A percentile compares a stretch with the other conserved stretches of the same genome.
Evolutionary conservation across 2,888 invertebrate species (phyloP).

Genomic region (Cancer borealis): DNA sequence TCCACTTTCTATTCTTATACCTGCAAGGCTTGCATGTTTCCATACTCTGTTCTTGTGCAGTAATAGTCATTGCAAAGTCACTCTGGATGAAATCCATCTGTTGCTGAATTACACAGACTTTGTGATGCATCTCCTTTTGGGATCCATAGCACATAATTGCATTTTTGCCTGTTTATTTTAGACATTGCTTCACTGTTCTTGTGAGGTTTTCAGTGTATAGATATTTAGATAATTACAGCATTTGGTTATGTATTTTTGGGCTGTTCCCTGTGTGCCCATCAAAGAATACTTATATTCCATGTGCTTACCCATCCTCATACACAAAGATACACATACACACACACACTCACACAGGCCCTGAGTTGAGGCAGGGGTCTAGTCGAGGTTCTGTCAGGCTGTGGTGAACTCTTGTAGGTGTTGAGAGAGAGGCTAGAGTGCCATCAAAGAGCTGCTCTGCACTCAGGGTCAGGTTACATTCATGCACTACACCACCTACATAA

Average conservation of each 20-base stretch:
- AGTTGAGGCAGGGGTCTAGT: not conserved
- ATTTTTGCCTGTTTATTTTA: conserved; percentile 33
- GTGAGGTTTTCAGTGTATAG: not conserved
- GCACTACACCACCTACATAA: not conserved
- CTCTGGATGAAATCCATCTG: not conserved
- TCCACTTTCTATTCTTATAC: not conserved
- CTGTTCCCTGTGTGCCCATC: conserved; percentile 18
- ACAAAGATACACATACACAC: conserved; percentile 2
- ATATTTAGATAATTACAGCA: not conserved
- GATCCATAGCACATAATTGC: conserved; percentile 6
- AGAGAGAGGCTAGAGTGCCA: conserved; percentile 12
- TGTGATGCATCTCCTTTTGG: not conserved
- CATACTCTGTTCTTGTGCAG: not conserved
- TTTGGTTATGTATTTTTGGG: conserved; percentile 1
- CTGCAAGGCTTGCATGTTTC: conserved; percentile 1
- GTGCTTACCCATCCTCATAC: not conserved
- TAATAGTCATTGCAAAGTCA: not conserved
- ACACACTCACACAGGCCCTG: conserved; percentile 50
- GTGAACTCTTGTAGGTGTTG: not conserved
- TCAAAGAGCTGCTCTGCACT: conserved; percentile 17
- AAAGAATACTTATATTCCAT: not conserved
- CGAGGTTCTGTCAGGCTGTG: conserved; percentile 13
- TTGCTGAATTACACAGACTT: not conserved
- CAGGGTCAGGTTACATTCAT: not conserved
- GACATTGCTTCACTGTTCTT: not conserved